phyloP scores from a whole-genome alignment of 2,888 invertebrate genomes.

The Artemia sinica region DNA sequence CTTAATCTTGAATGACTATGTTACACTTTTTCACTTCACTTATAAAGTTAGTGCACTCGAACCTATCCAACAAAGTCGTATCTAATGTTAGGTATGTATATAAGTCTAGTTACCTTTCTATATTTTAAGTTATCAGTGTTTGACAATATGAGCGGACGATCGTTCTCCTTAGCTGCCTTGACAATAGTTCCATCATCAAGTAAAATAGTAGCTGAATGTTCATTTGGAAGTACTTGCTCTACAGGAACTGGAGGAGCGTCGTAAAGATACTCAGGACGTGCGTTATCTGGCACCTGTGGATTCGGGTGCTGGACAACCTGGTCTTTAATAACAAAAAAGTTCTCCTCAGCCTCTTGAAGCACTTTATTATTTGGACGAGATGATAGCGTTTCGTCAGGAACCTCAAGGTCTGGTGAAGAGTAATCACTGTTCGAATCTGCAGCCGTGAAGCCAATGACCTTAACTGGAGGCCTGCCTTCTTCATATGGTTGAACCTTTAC shows the following conservation, averaged over 20 bases:
- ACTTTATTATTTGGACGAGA: no score
- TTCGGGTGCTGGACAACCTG: not conserved
- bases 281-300: not conserved
- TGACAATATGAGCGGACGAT: not conserved
- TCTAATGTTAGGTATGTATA: not conserved
- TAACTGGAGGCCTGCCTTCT: no score
- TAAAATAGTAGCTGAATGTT: not conserved
- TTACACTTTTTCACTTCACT: no score
- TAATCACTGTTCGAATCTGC: no score
- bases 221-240: slow-evolving; percentile 1
- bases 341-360: no score
- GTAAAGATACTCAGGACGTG: not conserved
- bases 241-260: not conserved
- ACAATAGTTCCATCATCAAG: not conserved
- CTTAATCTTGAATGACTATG: no score
- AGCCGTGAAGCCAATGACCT: no score
- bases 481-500: not conserved
- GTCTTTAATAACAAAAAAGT: not conserved
- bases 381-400: no score
- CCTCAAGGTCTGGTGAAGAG: no score
- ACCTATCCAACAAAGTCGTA: not conserved
- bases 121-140: not conserved
- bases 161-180: not conserved
- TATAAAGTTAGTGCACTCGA: no score
- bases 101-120: not conserved